phyloP scores from a whole-genome alignment of 1,140 invertebrate species.

The Globodera ellingtonae region DNA sequence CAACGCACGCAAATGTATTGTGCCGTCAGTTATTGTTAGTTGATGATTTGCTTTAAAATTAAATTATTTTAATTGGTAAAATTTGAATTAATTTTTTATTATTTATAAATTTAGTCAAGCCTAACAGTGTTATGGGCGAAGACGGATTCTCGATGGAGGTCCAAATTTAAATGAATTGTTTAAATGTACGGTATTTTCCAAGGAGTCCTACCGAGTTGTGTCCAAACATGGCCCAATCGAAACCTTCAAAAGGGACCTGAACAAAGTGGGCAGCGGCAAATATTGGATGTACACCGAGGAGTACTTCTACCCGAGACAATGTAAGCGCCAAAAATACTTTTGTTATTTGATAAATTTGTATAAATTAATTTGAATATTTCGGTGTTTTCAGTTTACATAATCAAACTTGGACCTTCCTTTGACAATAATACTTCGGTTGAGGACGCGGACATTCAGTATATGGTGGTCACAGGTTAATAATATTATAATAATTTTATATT shows the following conservation, averaged over 20 bases:
- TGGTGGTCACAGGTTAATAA: constrained; percentile 53
- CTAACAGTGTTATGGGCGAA: constrained; percentile 63
- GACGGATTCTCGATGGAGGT: constrained; percentile 64
- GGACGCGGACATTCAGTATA: constrained; percentile 56
- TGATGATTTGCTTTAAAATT: constrained; percentile 8
- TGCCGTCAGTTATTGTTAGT: constrained; percentile 64
- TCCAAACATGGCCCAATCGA: constrained; percentile 64
- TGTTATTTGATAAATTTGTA: background rate
- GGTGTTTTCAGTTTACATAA: constrained; percentile 64
- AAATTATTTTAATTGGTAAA: constrained; percentile 7
- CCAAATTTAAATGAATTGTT: constrained; percentile 11
- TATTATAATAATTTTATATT: too few relatives aligned
- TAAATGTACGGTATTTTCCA: background rate
- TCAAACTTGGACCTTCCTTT: constrained; percentile 61
- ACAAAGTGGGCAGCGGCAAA: constrained; percentile 64
- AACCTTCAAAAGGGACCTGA: constrained; percentile 64
- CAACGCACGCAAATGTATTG: constrained; percentile 65
- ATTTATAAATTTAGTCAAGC: too few relatives aligned
- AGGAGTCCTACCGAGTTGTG: constrained; percentile 59
- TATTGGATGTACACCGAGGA: constrained; percentile 66
- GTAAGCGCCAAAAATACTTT: constrained; percentile 38
- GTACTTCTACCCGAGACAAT: constrained; percentile 65
- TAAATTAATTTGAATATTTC: background rate
- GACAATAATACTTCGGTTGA: constrained; percentile 56
- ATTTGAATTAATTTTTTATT: constrained; percentile 33